These are phyloP conservation scores for Neotoma lepida DNA, from an alignment of 2,113 vertebrate species.

Conservation along the genomic window DNA sequence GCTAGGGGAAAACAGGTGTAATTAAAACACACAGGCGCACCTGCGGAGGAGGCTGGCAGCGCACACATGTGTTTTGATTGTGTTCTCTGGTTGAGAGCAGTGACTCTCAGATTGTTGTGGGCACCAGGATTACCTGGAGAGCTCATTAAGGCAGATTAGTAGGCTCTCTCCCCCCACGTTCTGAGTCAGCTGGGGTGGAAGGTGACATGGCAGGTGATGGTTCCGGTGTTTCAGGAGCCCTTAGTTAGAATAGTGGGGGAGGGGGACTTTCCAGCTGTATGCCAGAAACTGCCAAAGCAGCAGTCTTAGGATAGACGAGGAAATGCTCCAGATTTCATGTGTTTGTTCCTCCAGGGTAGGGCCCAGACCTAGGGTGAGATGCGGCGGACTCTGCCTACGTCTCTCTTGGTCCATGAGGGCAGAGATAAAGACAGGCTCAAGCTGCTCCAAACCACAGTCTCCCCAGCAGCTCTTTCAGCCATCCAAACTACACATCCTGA, in stretches of 20 bases:
- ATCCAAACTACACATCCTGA: neutral
- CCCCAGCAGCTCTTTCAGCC: neutral
- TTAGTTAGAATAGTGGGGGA: neutral
- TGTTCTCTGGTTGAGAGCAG: neutral
- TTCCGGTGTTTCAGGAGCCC: neutral
- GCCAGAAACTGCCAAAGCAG: neutral
- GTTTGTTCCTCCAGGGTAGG: neutral
- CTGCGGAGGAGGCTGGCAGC: neutral
- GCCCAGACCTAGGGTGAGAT: neutral
- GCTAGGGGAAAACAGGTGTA: neutral
- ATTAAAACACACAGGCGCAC: slow-evolving; percentile 29
- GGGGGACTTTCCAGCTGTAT: neutral
- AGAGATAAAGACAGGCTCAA: neutral
- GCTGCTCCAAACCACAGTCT: neutral
- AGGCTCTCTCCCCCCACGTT: neutral
- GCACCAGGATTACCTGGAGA: neutral
- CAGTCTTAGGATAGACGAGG: neutral
- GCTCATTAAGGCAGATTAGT: neutral
- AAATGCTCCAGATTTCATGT: neutral
- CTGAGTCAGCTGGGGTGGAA: neutral
- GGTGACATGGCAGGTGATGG: neutral
- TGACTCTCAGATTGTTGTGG: neutral
- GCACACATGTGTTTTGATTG: slow-evolving; percentile 8
- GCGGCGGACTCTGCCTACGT: neutral
- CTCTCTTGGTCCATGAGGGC: neutral